Percentiles rank a stretch among this genome's conserved stretches.
phyloP scores from a whole-genome alignment of 2,797 vertebrate species.

The Hephaestus fuliginosus region DNA sequence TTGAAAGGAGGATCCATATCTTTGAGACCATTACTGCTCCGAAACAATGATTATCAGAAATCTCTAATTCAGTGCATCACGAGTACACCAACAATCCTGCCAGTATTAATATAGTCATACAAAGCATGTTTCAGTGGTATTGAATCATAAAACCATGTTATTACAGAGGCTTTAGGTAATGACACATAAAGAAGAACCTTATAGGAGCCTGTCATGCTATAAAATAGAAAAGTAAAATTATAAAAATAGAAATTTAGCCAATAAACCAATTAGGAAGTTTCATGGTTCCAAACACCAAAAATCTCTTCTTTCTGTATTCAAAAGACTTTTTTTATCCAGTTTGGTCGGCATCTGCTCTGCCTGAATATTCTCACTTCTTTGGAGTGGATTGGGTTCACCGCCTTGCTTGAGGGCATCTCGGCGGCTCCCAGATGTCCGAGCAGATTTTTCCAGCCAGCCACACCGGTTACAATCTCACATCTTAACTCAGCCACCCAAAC shows the following conservation, averaged over 20 bases:
- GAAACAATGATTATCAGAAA: neutral
- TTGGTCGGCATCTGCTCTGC: neutral
- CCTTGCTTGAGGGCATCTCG: slow-evolving; percentile 5
- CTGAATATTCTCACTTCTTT: neutral
- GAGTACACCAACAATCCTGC: no score
- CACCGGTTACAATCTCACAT: neutral
- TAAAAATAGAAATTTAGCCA: neutral
- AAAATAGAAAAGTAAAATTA: neutral
- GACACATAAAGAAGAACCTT: no score
- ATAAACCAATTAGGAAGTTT: neutral
- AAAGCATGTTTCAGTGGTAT: neutral
- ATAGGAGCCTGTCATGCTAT: neutral
- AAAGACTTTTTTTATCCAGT: neutral
- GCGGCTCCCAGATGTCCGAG: neutral
- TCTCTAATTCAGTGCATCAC: neutral
- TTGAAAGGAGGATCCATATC: slow-evolving; percentile 19
- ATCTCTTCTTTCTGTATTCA: neutral
- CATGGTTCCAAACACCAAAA: neutral
- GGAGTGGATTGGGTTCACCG: neutral
- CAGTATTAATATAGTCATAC: neutral
- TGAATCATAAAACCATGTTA: neutral
- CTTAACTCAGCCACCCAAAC: slow-evolving; percentile 8
- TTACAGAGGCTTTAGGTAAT: neutral
- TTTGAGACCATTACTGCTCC: neutral
- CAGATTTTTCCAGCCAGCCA: neutral